A percentile compares a stretch with the other conserved stretches of the same genome.
Evolutionary conservation across 2,888 invertebrate genomes (phyloP).

Genomic region (Torymus tubicola): DNA sequence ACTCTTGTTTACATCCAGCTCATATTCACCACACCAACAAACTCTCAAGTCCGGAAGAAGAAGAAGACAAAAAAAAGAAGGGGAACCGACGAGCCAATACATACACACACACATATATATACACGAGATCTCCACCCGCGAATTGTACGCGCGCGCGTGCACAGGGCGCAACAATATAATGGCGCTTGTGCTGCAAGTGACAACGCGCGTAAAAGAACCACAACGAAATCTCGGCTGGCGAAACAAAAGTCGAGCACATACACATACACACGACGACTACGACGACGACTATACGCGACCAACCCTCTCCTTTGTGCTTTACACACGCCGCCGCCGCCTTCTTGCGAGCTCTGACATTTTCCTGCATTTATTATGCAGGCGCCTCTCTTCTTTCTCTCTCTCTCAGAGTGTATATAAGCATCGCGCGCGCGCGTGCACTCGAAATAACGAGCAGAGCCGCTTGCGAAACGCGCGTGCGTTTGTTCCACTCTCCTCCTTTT

Average conservation of each 20-base stretch:
- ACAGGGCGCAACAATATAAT: not conserved
- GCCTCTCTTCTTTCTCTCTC: not conserved
- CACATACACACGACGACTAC: no score
- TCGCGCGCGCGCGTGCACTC: slow-evolving; percentile 8
- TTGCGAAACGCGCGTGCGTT: slow-evolving; percentile 41
- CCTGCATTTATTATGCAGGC: slow-evolving; percentile 36
- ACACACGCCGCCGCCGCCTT: not conserved
- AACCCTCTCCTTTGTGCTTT: no score
- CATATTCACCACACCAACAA: no score
- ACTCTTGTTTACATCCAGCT: no score
- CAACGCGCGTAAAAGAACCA: not conserved
- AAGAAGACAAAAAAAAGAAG: no score
- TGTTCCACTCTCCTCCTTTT: slow-evolving; percentile 37
- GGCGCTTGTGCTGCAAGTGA: not conserved
- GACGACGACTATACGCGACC: no score
- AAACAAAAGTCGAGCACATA: no score
- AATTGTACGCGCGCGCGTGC: not conserved
- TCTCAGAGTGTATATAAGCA: no score
- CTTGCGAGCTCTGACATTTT: not conserved
- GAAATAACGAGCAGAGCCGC: slow-evolving; percentile 40
- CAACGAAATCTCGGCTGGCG: not conserved
- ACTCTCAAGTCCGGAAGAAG: no score
- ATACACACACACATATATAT: no score
- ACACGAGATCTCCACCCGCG: not conserved
- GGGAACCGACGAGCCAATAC: no score